Conservation (phyloP, 2,888 invertebrate genomes). For the Rhaphigaster nebulosa region DNA sequence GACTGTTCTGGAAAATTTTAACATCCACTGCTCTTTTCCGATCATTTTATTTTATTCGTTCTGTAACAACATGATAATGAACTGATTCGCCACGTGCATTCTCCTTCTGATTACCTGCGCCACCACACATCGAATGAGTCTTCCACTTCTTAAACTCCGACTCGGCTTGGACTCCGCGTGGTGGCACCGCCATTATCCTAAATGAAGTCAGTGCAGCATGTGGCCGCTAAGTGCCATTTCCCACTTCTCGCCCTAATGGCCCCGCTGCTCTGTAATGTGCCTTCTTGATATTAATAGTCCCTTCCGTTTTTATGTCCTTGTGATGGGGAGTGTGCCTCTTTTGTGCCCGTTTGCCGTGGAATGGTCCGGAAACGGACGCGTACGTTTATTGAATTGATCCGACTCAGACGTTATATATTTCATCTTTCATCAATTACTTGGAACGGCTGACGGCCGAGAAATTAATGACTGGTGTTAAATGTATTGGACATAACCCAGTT, state of each 20-base stretch:
- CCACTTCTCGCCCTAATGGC: slow-evolving; percentile 40
- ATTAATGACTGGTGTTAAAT: neutral
- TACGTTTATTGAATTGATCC: neutral
- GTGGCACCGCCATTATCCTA: slow-evolving; percentile 21
- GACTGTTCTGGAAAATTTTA: too few relatives aligned
- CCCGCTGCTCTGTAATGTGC: slow-evolving; percentile 40
- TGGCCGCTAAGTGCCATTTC: slow-evolving; percentile 55
- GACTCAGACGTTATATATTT: neutral
- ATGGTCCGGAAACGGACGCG: slow-evolving; percentile 3
- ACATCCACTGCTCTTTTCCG: too few relatives aligned
- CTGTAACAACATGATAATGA: too few relatives aligned
- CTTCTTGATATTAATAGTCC: slow-evolving; percentile 35
- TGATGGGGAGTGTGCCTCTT: neutral
- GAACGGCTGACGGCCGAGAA: neutral
- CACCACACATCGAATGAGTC: neutral
- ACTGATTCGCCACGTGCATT: too few relatives aligned
- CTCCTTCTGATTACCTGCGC: neutral
- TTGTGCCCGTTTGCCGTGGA: neutral
- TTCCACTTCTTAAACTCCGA: neutral
- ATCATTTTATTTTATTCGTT: too few relatives aligned
- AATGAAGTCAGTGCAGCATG: slow-evolving; percentile 54
- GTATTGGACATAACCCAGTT: neutral
- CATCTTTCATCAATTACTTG: neutral
- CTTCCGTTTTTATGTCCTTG: slow-evolving; percentile 5
- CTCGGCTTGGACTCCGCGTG: neutral